Base-by-base conservation (phyloP, 2,888 invertebrate species). In the Microdon myrmicae region DNA sequence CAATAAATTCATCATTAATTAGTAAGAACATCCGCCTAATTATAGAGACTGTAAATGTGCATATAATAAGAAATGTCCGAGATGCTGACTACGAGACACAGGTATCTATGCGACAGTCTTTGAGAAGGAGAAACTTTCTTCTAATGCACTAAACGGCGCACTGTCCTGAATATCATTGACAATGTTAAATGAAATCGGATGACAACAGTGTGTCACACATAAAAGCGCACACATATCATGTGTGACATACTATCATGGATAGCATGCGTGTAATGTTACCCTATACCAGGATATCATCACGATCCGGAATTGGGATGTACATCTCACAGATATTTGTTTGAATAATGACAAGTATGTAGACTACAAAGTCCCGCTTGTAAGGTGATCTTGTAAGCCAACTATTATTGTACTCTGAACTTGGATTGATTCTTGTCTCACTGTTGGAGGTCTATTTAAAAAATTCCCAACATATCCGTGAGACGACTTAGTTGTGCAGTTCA, bases 361-460 rank as follows among this genome's bases (percentile, higher is more conserved):
- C 47, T 43, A 53, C 56, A 58, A 51, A 58, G 58, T 47, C 64
- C 51, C 58, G 58, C 64, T 64, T 28, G 10, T 29, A 35, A n/a
- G n/a, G n/a, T n/a, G n/a, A n/a, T n/a, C n/a, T n/a, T n/a, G n/a
- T n/a, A n/a, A n/a, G n/a, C n/a, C 13, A 22, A 9, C 23, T 31
- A 17, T 16, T 16, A 16, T 16, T 32, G 6, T 41, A 51, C 58
- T 41, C 53, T 64, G 64, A 64, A 64, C 64, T 64, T 58, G 58
- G 38, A 29, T 47, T 34, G 25, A 23, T 20, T 29, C 22, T 39
- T 32, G 29, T 12, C 22, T 23, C n/a, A n/a, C n/a, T n/a, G n/a
- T 29, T 51, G 51, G 58, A 31, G 58, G 58, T 64, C 64, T 51
- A 26, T 47, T 64, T 58, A 53, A 53, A 55, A 56, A 47, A 64